These are phyloP conservation scores for Tapirus terrestris DNA, from an alignment of 2,113 vertebrate genomes.

Conservation along the genomic window DNA sequence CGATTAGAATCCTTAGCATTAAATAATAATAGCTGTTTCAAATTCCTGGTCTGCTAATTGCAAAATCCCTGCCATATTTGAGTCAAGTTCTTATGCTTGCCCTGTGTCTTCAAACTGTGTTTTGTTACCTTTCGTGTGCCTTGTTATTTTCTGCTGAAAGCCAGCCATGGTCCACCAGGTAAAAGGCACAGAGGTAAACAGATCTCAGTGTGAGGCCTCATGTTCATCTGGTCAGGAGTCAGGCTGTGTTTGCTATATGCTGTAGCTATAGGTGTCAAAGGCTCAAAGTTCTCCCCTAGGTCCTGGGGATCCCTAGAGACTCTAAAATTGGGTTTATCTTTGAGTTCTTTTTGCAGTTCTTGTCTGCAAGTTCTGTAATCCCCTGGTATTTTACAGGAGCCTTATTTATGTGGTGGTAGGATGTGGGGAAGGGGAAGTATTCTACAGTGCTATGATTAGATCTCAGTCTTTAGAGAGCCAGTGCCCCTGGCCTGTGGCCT, in stretches of 20 bases:
- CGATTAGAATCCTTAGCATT: neutral
- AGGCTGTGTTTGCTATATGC: neutral
- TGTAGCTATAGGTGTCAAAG: neutral
- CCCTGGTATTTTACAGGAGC: neutral
- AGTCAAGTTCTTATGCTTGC: neutral
- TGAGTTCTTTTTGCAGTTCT: neutral
- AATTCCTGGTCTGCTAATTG: neutral
- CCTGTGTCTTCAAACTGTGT: neutral
- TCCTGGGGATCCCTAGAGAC: neutral
- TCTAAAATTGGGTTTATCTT: neutral
- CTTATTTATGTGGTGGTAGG: neutral
- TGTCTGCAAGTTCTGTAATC: neutral
- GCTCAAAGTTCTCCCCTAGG: neutral
- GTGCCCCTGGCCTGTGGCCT: neutral
- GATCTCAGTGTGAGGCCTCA: neutral
- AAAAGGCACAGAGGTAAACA: neutral
- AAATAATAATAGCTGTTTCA: neutral
- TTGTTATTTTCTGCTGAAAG: neutral
- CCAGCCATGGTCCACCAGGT: neutral
- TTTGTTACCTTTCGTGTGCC: neutral
- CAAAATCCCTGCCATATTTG: neutral
- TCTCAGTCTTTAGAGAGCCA: neutral
- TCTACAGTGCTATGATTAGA: neutral
- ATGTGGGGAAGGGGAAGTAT: rapidly evolving
- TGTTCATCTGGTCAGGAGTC: neutral